Evolutionary conservation across 2,797 vertebrate genomes (phyloP), one percentile per base, ranked within the genome.

Genomic region (Manis javanica): DNA sequence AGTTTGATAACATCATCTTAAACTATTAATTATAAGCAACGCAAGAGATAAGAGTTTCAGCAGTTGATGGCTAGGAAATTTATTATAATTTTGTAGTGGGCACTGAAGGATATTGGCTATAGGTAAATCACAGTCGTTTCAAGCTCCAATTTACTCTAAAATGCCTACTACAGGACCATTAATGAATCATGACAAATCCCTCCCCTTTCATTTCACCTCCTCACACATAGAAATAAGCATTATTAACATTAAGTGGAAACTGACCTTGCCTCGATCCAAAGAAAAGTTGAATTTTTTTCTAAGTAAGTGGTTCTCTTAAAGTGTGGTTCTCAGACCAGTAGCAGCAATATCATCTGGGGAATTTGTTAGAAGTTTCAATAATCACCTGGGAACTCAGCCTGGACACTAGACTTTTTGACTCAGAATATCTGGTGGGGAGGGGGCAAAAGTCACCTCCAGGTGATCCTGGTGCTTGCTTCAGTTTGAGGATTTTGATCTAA

Each of bases 1-100:
- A 84, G 31, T 81, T 93, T 92, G 90, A 95, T 97, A 97, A 96
- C 95, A 96, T 95, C 89, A 91, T 97, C 93, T 95, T 97, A 89
- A 94, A 59, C 59, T 87, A 15, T 94, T 93, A 94, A 96, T 96
- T 97, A 82, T 83, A 82, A 89, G 90, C 90, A 97, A 39, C 5
- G 7, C 0, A 79, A 93, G 68, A 92, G 88, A 81, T 14, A 89
- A 2, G 8, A 26, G 1, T 96, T 96, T 71, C 82, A 87, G 85
- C 92, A 92, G 3, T 39, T 78, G 66, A 78, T 94, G 84, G 79
- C 39, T 63, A 59, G 57, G 18, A 0, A 68, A 68, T 71, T 85
- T 46, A 64, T 85, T 92, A 42, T 37, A 72, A 83, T 91, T 95
- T 69, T 79, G 19, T 77, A 75, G n/a, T 59, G 23, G 34, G 3